A percentile compares a stretch with the other conserved stretches of the same genome.
Conservation (phyloP, 2,888 invertebrate species). For the Eupsilia transversa region DNA sequence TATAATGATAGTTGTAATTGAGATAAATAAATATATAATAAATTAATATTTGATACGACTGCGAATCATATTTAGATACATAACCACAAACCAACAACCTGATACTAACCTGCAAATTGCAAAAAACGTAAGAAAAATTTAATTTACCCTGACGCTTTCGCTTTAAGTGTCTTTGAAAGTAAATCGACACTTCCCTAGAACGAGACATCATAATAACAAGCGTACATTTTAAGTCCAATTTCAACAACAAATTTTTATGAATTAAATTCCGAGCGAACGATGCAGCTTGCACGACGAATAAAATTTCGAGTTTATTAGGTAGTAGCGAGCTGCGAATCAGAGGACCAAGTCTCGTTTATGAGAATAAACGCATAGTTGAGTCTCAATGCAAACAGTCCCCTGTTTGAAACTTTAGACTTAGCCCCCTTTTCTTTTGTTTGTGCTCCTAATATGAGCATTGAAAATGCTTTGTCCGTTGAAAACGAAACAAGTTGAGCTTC, state of each 20-base stretch:
- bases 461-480: constrained; percentile 54
- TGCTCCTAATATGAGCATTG: constrained; percentile 43
- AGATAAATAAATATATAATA: too few relatives aligned
- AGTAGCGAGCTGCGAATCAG: constrained; percentile 35
- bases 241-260: constrained; percentile 23
- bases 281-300: constrained; percentile 28
- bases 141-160: too few relatives aligned
- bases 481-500: constrained; percentile 47
- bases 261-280: constrained; percentile 27
- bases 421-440: constrained; percentile 53
- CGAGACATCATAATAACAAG: neutral
- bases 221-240: constrained; percentile 20
- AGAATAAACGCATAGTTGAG: constrained; percentile 57
- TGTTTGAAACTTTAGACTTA: constrained; percentile 52
- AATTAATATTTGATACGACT: too few relatives aligned
- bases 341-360: constrained; percentile 45
- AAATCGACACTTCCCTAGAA: neutral
- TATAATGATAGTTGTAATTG: too few relatives aligned
- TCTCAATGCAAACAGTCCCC: constrained; percentile 28
- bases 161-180: neutral
- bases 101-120: too few relatives aligned
- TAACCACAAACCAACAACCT: too few relatives aligned
- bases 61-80: too few relatives aligned
- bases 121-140: too few relatives aligned
- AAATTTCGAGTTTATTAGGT: constrained; percentile 50